phyloP scores from a whole-genome alignment of 2,113 vertebrate genomes.

The Suncus etruscus region DNA sequence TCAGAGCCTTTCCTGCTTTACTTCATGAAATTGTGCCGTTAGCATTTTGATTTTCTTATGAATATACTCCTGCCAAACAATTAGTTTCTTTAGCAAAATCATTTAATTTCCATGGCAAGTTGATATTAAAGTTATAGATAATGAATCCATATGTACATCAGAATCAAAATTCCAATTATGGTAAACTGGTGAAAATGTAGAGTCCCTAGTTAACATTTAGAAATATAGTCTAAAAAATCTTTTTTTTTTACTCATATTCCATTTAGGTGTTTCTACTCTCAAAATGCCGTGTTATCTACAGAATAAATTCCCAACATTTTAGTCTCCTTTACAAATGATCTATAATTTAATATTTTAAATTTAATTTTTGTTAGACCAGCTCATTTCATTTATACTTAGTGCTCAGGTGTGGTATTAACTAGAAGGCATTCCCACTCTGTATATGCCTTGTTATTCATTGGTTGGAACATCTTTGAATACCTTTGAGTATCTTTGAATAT shows the following conservation, averaged over 20 bases:
- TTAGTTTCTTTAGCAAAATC: background rate
- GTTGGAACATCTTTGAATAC: no score
- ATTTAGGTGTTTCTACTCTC: background rate
- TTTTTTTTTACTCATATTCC: background rate
- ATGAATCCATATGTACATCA: background rate
- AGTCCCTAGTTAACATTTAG: background rate
- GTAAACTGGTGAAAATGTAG: background rate
- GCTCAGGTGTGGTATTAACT: no score
- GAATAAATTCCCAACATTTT: conserved; percentile 17
- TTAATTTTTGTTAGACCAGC: background rate
- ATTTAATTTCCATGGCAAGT: background rate
- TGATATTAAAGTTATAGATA: background rate
- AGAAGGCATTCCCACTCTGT: no score
- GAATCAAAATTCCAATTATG: background rate
- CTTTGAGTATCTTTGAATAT: no score
- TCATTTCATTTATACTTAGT: background rate
- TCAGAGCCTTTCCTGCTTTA: background rate
- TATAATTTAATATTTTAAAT: background rate
- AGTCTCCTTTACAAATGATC: conserved; percentile 31
- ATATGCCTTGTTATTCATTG: no score
- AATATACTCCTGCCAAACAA: background rate
- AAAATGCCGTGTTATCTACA: conserved; percentile 38
- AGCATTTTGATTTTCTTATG: background rate
- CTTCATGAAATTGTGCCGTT: background rate
- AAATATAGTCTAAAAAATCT: background rate